Percentiles rank a stretch among this genome's conserved stretches.
These are phyloP conservation scores for Brachionus rotundiformis DNA, from an alignment of 1,140 invertebrate genomes.

Conservation along the genomic window DNA sequence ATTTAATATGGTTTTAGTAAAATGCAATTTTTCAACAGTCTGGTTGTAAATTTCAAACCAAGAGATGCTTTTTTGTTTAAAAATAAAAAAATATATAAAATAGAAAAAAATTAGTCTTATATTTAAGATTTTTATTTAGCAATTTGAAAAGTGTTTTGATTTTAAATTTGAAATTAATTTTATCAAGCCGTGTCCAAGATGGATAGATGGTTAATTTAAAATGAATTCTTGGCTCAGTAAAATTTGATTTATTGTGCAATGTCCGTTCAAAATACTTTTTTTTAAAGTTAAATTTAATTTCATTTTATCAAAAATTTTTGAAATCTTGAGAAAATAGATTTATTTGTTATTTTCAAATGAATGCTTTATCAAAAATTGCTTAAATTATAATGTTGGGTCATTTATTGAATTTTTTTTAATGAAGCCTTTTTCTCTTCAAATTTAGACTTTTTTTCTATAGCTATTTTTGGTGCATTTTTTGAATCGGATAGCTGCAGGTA, in stretches of 20 bases:
- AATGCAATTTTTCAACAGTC: conserved; percentile 16
- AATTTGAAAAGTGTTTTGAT: neutral
- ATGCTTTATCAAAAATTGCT: neutral
- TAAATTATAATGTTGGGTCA: neutral
- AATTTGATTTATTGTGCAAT: conserved; percentile 15
- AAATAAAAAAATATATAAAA: neutral
- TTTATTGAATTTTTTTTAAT: neutral
- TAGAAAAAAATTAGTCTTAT: conserved; percentile 16
- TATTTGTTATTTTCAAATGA: neutral
- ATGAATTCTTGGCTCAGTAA: neutral
- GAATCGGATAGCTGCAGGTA: neutral
- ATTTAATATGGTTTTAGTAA: neutral
- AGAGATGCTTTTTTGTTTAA: neutral
- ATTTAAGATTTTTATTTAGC: neutral
- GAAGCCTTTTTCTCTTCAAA: neutral
- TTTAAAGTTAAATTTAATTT: conserved; percentile 2
- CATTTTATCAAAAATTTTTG: neutral
- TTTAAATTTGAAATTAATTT: neutral
- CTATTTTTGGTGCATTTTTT: neutral
- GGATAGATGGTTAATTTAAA: neutral
- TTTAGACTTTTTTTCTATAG: neutral
- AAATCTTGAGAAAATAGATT: neutral
- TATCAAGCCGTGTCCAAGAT: neutral
- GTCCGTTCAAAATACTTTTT: neutral
- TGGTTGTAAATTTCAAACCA: neutral